These are phyloP conservation scores for Bufotes viridis DNA, from an alignment of 2,797 vertebrate species.

Conservation along the genomic window DNA sequence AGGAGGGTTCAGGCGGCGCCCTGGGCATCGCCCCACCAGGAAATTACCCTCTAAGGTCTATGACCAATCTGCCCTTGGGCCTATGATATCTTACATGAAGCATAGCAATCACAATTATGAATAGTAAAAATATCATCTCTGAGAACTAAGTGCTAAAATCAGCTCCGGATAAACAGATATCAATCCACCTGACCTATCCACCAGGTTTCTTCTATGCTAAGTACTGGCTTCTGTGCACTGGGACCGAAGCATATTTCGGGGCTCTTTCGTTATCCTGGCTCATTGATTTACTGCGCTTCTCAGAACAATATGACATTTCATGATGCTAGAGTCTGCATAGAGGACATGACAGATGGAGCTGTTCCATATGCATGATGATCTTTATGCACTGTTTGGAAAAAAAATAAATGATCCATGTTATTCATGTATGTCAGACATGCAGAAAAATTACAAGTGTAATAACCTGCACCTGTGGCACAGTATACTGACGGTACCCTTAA, in stretches of 20 bases:
- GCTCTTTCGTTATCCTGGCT: not conserved
- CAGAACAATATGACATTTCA: not conserved
- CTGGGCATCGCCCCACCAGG: no score
- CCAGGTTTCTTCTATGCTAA: not conserved
- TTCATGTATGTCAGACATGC: not conserved
- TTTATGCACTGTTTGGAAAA: not conserved
- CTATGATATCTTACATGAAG: no score
- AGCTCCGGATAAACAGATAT: not conserved
- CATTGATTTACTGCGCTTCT: not conserved
- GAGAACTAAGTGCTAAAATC: not conserved
- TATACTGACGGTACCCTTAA: no score
- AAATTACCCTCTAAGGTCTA: no score
- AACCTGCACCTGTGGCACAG: not conserved
- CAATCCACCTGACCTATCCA: not conserved
- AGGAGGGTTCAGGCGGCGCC: no score
- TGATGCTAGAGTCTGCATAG: not conserved
- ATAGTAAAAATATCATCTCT: not conserved
- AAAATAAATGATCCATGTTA: not conserved
- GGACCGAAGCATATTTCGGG: not conserved
- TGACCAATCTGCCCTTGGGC: no score
- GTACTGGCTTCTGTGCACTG: not conserved
- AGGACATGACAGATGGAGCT: constrained; percentile 2
- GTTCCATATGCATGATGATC: constrained; percentile 8
- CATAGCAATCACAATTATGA: no score
- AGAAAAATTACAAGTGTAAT: not conserved